phyloP scores from a whole-genome alignment of 2,113 vertebrate genomes.

The Scophthalmus maximus region DNA sequence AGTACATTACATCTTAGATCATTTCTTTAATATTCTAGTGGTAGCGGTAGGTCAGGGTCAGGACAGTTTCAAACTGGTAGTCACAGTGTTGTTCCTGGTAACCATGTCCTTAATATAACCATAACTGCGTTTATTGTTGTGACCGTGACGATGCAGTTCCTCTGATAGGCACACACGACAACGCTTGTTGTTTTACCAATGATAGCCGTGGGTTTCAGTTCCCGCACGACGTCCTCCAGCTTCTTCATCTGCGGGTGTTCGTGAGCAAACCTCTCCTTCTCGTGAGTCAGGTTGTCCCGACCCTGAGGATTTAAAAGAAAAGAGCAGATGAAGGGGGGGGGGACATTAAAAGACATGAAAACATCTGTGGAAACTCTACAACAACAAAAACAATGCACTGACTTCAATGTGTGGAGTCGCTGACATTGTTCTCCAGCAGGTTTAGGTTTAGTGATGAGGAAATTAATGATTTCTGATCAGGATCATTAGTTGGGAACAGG shows the following conservation, averaged over 20 bases:
- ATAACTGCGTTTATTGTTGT: background rate
- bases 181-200: constrained; percentile 86
- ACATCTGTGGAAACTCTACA: background rate
- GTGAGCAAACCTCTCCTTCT: constrained; percentile 93
- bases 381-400: background rate
- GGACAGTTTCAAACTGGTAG: too few species aligned
- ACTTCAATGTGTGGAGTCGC: background rate
- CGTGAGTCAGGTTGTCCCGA: constrained; percentile 88
- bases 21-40: too few species aligned
- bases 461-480: background rate
- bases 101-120: too few species aligned
- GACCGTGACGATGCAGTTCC: too few species aligned
- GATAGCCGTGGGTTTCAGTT: constrained; percentile 91
- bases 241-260: constrained; percentile 89
- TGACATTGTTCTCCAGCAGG: background rate
- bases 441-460: background rate
- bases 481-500: background rate
- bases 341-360: constrained; percentile 10
- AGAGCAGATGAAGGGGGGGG: background rate
- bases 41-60: too few species aligned
- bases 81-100: too few species aligned
- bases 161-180: background rate
- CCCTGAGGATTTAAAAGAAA: constrained; percentile 79
- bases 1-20: background rate
- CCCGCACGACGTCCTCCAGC: constrained; percentile 88